A percentile compares a stretch with the other conserved stretches of the same genome.
Conservation (phyloP, 2,888 invertebrate genomes). For the Parascotia fuliginaria region DNA sequence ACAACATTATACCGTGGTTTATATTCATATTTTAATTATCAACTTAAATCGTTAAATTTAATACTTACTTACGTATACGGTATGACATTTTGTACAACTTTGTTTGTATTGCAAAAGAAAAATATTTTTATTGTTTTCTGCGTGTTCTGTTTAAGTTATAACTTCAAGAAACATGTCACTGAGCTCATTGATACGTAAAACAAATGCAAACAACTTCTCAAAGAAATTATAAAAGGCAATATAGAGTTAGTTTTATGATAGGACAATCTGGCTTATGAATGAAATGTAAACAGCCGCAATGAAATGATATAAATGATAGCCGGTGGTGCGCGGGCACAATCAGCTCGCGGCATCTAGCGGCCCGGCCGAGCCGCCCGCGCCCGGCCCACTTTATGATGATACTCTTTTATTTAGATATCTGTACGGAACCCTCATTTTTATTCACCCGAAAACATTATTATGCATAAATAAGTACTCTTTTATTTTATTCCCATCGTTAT, state of each 20-base stretch:
- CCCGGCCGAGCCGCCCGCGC: slow-evolving; percentile 24
- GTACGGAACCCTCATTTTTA: slow-evolving; percentile 79
- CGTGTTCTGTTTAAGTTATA: slow-evolving; percentile 14
- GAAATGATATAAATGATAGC: slow-evolving; percentile 82
- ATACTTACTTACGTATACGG: slow-evolving; percentile 26
- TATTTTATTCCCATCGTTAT: slow-evolving; percentile 81
- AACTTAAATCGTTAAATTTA: slow-evolving; percentile 53
- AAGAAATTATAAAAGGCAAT: slow-evolving; percentile 50
- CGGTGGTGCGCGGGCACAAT: slow-evolving; percentile 64
- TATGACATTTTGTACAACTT: slow-evolving; percentile 17
- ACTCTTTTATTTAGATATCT: slow-evolving; percentile 83
- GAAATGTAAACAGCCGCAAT: slow-evolving; percentile 83
- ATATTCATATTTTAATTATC: slow-evolving; percentile 73
- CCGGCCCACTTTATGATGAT: slow-evolving; percentile 71
- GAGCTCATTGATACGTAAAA: slow-evolving; percentile 10
- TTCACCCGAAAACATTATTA: slow-evolving; percentile 79
- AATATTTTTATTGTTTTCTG: slow-evolving; percentile 16
- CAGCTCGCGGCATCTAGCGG: slow-evolving; percentile 77
- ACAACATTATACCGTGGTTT: slow-evolving; percentile 69
- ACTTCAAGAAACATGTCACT: slow-evolving; percentile 15
- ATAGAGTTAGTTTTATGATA: slow-evolving; percentile 64
- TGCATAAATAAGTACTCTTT: slow-evolving; percentile 80
- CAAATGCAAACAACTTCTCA: slow-evolving; percentile 28
- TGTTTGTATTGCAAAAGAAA: slow-evolving; percentile 16
- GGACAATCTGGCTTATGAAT: slow-evolving; percentile 74